These are phyloP conservation scores for Sarcophaga subvicina DNA, from an alignment of 2,888 invertebrate genomes.

Conservation along the genomic window DNA sequence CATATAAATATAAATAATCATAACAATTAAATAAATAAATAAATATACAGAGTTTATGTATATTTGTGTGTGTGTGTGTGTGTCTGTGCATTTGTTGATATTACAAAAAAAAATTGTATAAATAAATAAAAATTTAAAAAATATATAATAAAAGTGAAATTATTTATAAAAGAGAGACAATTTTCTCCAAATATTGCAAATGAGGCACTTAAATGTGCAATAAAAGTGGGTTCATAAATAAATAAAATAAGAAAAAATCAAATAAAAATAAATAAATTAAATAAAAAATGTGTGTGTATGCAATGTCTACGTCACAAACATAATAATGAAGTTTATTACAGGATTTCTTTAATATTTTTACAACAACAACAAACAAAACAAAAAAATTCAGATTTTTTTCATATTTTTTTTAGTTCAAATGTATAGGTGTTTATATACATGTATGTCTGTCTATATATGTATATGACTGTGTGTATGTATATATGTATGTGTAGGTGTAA, in stretches of 20 bases:
- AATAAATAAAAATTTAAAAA: constrained; percentile 30
- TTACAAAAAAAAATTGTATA: constrained; percentile 1
- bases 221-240: neutral
- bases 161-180: neutral
- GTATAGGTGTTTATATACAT: neutral
- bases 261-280: neutral
- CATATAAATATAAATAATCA: neutral
- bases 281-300: neutral
- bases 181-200: neutral
- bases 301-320: neutral
- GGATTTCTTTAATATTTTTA: too few relatives aligned
- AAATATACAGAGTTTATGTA: neutral
- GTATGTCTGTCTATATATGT: neutral
- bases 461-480: neutral
- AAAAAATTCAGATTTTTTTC: too few relatives aligned
- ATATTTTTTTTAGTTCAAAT: too few relatives aligned
- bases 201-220: neutral
- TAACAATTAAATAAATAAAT: neutral
- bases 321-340: neutral
- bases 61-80: neutral
- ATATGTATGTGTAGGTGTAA: neutral
- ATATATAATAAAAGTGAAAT: neutral
- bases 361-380: too few relatives aligned
- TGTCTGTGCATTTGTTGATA: constrained; percentile 17
- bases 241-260: neutral